Conservation (phyloP, 2,888 invertebrate genomes). For the Sarcophaga subvicina region DNA sequence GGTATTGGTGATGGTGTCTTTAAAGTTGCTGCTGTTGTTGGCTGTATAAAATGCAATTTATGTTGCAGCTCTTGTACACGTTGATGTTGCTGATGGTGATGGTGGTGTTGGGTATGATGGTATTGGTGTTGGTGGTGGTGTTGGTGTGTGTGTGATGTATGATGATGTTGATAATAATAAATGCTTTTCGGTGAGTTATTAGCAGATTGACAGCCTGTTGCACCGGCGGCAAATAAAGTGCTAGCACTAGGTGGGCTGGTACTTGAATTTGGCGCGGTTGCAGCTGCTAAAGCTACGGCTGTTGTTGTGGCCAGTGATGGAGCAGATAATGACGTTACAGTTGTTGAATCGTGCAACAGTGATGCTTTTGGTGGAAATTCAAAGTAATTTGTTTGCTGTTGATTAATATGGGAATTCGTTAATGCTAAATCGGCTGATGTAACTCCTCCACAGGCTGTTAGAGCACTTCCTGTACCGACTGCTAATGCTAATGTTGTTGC, state of each 20-base stretch:
- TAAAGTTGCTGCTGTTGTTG: constrained; percentile 48
- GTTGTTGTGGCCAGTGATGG: constrained; percentile 73
- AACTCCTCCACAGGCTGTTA: constrained; percentile 59
- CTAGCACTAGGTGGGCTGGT: constrained; percentile 39
- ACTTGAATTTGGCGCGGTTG: constrained; percentile 44
- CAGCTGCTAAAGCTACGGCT: constrained; percentile 67
- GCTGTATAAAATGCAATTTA: constrained; percentile 44
- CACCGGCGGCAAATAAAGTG: constrained; percentile 69
- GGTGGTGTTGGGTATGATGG: constrained; percentile 57
- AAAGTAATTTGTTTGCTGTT: constrained; percentile 77
- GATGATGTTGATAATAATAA: constrained; percentile 67
- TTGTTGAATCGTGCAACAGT: constrained; percentile 55
- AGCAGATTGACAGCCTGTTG: constrained; percentile 72
- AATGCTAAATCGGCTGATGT: constrained; percentile 60
- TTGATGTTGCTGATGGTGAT: constrained; percentile 54
- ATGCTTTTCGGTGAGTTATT: constrained; percentile 71
- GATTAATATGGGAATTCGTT: constrained; percentile 75
- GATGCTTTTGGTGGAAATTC: constrained; percentile 75
- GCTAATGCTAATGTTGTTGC: constrained; percentile 71
- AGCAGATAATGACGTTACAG: constrained; percentile 74
- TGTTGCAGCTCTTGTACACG: constrained; percentile 44
- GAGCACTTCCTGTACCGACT: constrained; percentile 75
- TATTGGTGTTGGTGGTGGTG: constrained; percentile 64
- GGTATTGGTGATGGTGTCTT: constrained; percentile 63
- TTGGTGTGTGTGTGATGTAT: constrained; percentile 54